phyloP scores from a whole-genome alignment of 2,888 invertebrate genomes.

The Orthosia gothica region DNA sequence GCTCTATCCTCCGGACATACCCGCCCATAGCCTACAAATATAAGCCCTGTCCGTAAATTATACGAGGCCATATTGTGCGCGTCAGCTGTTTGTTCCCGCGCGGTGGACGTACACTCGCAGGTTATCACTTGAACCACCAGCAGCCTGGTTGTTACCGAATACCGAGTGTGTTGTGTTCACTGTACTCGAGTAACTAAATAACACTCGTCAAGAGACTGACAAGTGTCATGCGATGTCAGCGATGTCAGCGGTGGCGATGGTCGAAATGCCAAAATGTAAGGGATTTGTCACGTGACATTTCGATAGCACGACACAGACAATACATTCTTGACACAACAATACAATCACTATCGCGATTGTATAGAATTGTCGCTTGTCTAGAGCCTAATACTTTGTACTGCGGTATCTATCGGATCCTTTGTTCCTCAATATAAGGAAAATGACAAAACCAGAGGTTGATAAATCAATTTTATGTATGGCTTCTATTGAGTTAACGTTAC shows the following conservation, averaged over 20 bases:
- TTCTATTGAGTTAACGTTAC: neutral
- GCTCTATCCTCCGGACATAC: neutral
- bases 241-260: no score
- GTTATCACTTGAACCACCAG: neutral
- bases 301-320: no score
- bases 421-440: constrained; percentile 24
- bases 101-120: neutral
- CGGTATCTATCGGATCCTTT: constrained; percentile 8
- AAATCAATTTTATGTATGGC: constrained; percentile 5
- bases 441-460: neutral
- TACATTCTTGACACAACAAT: no score
- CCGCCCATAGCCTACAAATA: neutral
- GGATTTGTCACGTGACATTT: no score
- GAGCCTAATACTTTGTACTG: neutral
- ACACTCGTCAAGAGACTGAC: neutral
- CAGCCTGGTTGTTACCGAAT: neutral
- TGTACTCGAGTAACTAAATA: constrained; percentile 1
- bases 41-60: neutral
- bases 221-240: no score
- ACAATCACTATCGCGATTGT: no score
- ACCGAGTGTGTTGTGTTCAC: neutral
- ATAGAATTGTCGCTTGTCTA: no score
- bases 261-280: no score
- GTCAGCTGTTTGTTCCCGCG: constrained; percentile 49
- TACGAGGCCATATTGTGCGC: constrained; percentile 3